Percentiles rank a stretch among this genome's conserved stretches.
Evolutionary conservation across 2,113 vertebrate species (phyloP).

Genomic region (Pheucticus melanocephalus): DNA sequence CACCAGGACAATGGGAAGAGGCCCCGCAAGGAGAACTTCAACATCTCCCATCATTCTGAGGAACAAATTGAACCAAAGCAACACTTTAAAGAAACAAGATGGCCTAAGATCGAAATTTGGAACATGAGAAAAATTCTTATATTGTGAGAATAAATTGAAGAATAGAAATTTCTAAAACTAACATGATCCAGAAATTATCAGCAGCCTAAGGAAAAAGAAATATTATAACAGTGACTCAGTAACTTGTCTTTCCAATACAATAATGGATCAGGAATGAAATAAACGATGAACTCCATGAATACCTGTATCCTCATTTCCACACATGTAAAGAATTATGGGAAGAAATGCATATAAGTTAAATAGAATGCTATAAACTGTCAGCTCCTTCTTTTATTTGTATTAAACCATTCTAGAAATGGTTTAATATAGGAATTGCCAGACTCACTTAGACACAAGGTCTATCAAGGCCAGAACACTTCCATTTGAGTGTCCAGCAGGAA

Average conservation of each 20-base stretch:
- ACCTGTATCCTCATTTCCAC: background rate
- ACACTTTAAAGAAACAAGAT: background rate
- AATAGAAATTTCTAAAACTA: background rate
- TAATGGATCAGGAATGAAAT: background rate
- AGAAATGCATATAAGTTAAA: background rate
- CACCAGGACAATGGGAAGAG: background rate
- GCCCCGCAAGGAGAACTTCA: fast-evolving
- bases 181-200: background rate
- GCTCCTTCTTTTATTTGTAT: background rate
- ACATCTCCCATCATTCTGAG: fast-evolving
- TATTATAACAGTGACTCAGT: background rate
- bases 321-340: background rate
- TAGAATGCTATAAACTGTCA: background rate
- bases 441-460: background rate
- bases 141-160: background rate
- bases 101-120: background rate
- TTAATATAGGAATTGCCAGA: background rate
- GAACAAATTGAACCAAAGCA: background rate
- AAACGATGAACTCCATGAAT: background rate
- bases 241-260: background rate
- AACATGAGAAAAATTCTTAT: background rate
- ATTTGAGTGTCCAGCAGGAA: background rate
- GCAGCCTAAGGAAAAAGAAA: background rate
- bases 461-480: background rate
- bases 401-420: background rate